Base-by-base conservation (phyloP, 2,797 vertebrate genomes). In the Trichosurus vulpecula region DNA sequence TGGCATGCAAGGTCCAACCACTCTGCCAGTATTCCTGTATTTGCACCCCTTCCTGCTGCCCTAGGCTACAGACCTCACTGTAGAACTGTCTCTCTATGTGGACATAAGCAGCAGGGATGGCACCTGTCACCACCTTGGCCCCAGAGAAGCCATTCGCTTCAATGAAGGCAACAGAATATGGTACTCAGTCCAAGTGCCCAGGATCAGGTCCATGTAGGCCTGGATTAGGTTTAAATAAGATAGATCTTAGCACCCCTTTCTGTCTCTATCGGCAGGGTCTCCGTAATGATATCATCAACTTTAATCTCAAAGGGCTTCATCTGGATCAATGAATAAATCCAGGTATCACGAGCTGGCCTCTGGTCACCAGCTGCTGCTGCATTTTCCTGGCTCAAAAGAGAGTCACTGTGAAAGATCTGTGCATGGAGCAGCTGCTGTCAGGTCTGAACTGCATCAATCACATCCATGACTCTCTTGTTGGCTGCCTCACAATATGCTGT, bases 71-170 rank as follows among this genome's bases (percentile, higher is more conserved):
- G 96, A 99, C 99, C 97, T 98, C 99, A 0, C 98, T 98, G 99
- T 99, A 99, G 97, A 99, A 99, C 98, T 99, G 99, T 13, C n/a
- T n/a, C n/a, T n/a, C 92, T 54, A 99, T 99, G 98, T 99, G 99
- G 96, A 99, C 98, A 3, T 99, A 99, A 3, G 99, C 99, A 0
- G 99, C 99, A 0, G 99, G 99, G 97, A 99, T 99, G 56, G 99
- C 99, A 0, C 99, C 99, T 0, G 99, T 99, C n/a, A n/a, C n/a
- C n/a, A n/a, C n/a, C 10, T 53, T 4, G 96, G 99, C 99, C 54
- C 99, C 99, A 35, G 99, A 99, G 98, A 99, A 99, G 1, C 99
- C 99, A 29, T 99, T 99, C 98, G 99, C 99, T 98, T 99, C 99
- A 0, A 99, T 0, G 99, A 99, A 94, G 99, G 99, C 97, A 99